A percentile compares a stretch with the other conserved stretches of the same genome.
These are phyloP conservation scores for Drymonia ruficornis DNA, from an alignment of 2,888 invertebrate species.

Conservation along the genomic window DNA sequence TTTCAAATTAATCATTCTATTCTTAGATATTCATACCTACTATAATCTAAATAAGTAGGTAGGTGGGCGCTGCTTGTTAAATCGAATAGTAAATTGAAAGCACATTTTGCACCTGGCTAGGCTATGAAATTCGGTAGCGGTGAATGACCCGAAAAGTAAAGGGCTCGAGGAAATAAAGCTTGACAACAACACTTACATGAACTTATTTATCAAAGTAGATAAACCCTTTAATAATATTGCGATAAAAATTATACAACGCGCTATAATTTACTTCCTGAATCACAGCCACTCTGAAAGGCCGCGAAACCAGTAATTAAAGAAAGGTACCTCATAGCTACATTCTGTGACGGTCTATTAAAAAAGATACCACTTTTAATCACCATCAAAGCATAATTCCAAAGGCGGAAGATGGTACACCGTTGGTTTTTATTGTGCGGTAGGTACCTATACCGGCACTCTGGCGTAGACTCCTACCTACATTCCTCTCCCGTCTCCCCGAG, in stretches of 20 bases:
- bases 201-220: conserved; percentile 11
- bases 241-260: not conserved
- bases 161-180: conserved; percentile 31
- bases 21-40: too few species aligned
- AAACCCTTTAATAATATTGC: not conserved
- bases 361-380: too few species aligned
- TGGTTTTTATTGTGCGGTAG: too few species aligned
- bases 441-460: too few species aligned
- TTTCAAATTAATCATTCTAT: not conserved
- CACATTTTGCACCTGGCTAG: not conserved
- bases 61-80: not conserved
- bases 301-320: too few species aligned
- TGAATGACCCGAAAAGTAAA: conserved; percentile 38
- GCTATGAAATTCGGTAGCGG: conserved; percentile 15
- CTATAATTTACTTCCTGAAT: not conserved
- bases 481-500: too few species aligned
- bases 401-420: too few species aligned
- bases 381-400: too few species aligned
- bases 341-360: too few species aligned
- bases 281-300: not conserved
- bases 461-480: too few species aligned
- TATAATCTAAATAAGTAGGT: too few species aligned
- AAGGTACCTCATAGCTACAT: too few species aligned
- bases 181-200: conserved; percentile 15
- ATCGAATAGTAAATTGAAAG: not conserved